Evolutionary conservation across 2,888 invertebrate species (phyloP).

Genomic region (Clostera curtula): DNA sequence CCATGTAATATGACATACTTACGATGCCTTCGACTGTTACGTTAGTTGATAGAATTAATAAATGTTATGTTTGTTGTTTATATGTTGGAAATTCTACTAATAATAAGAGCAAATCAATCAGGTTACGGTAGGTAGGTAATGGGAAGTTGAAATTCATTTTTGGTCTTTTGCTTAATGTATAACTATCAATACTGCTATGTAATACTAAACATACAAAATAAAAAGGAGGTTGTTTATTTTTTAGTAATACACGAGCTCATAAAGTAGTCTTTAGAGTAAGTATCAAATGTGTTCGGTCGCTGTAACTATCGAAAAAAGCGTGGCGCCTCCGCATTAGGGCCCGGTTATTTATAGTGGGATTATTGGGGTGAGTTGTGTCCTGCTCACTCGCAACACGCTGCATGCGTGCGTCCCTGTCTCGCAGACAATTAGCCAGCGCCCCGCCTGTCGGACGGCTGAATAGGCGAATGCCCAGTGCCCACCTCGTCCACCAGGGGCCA

Average conservation of each 20-base stretch:
- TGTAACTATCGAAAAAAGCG: constrained; percentile 37
- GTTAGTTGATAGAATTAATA: no score
- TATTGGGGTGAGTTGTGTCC: constrained; percentile 33
- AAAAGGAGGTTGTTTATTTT: no score
- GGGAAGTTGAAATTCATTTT: no score
- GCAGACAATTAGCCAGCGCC: constrained; percentile 42
- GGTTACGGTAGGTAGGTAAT: no score
- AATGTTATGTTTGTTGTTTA: no score
- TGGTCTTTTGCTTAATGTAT: no score
- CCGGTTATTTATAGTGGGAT: constrained; percentile 59
- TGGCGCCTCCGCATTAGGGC: constrained; percentile 63
- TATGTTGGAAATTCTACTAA: no score
- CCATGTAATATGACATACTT: no score
- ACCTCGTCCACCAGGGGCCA: constrained; percentile 1
- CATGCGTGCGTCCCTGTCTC: constrained; percentile 16
- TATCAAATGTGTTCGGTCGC: constrained; percentile 32
- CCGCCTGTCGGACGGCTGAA: constrained; percentile 35
- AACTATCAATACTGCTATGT: no score
- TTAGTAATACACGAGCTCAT: constrained; percentile 3
- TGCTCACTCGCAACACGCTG: constrained; percentile 17
- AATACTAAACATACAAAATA: no score
- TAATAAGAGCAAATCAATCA: no score
- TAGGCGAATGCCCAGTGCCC: constrained; percentile 11
- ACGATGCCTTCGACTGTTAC: no score
- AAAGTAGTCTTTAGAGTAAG: constrained; percentile 22